Evolutionary conservation across 2,888 invertebrate species (phyloP), one percentile per base, ranked within the genome.

Genomic region (Lithophane socia): DNA sequence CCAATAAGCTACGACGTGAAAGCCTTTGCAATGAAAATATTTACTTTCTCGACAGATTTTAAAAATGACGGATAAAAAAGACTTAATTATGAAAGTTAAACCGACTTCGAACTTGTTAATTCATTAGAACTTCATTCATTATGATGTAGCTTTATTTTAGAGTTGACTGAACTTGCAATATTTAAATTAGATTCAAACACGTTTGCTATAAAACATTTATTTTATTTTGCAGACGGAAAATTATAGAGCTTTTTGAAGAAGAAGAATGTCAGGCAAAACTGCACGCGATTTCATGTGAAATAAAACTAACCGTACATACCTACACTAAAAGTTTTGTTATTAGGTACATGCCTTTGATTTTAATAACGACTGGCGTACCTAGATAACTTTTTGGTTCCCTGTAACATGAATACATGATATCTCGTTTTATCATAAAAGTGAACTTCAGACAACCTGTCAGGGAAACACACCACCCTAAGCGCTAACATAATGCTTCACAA

Each of bases 51-150:
- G 86, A 86, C 77, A 84, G 82, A 87, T 89, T 88, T 88, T 86
- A 85, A 87, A 84, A 85, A 73, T 89, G 84, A 84, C 75, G 87
- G 83, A 89, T 90, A 90, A 88, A 89, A 91, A 91, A 89, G 79
- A 82, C 77, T 79, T 89, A 88, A 89, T 92, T 90, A 90, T 82
- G 73, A 82, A 89, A 86, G 89, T 89, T 85, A 66, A 73, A 49
- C 82, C 68, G 73, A 79, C 83, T 84, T 87, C 83, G 81, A 90
- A 90, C 86, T 91, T 90, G 90, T 92, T 92, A 91, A 93, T 92
- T 92, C 86, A 90, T 90, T 90, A 90, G 90, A 93, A 93, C 86
- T 92, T 92, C 84, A 92, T 92, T 91, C 85, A 90, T 91, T 92
- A 92, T 89, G 86, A 88, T 86, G 90, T 85, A 80, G 89, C 87